Evolutionary conservation across 30 jellyfish, hydroid and myxozoan genomes (phyloP).

Genomic region (Hydra vulgaris): DNA sequence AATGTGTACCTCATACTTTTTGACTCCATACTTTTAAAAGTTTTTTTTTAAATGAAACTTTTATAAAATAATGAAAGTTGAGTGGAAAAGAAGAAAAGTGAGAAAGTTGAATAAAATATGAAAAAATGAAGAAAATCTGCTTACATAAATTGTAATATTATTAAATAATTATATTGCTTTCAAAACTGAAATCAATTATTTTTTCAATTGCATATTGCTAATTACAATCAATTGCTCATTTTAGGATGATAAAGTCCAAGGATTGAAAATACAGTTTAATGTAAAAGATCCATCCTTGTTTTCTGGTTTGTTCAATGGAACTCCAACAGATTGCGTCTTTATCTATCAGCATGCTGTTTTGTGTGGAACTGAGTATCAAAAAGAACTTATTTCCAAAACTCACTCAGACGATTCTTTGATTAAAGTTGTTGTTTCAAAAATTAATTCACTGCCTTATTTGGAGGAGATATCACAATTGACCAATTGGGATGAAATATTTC

Average conservation of each 20-base stretch:
- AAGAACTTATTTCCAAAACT: background rate
- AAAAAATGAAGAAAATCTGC: too few species aligned
- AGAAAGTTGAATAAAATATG: background rate
- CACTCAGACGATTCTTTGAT: background rate
- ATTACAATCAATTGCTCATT: too few species aligned
- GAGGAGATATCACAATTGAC: conserved; percentile 56
- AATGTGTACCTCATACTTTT: too few species aligned
- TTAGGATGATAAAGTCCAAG: conserved; percentile 7
- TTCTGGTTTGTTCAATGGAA: background rate
- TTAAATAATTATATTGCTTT: too few species aligned
- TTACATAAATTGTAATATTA: too few species aligned
- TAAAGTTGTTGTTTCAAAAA: conserved; percentile 23
- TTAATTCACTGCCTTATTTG: conserved; percentile 49
- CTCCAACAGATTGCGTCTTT: background rate
- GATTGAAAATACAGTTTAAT: conserved; percentile 3
- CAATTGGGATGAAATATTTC: conserved; percentile 51
- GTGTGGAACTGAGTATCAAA: conserved; percentile 21
- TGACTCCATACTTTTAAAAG: too few species aligned
- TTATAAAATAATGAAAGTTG: too few species aligned
- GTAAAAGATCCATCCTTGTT: background rate
- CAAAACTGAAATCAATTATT: too few species aligned
- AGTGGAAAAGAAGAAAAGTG: too few species aligned
- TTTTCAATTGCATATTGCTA: too few species aligned
- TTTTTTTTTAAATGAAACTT: too few species aligned
- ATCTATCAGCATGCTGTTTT: conserved; percentile 6